phyloP scores from a whole-genome alignment of 2,888 invertebrate species.

The Netelia virgata region DNA sequence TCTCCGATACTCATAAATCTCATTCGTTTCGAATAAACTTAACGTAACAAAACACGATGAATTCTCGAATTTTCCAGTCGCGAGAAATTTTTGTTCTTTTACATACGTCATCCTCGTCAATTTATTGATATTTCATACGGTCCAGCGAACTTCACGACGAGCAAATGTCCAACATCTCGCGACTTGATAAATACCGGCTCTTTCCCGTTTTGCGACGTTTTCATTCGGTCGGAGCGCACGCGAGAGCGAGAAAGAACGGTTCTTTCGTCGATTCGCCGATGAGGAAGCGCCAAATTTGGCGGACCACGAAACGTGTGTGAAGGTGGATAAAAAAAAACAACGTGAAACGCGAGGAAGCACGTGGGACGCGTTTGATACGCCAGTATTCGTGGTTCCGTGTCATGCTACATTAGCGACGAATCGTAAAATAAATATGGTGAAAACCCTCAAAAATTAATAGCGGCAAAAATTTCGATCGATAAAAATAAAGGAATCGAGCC shows the following conservation, averaged over 20 bases:
- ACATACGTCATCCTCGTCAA: too few relatives aligned
- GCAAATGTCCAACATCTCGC: too few relatives aligned
- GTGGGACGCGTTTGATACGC: conserved; percentile 39
- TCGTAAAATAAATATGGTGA: neutral
- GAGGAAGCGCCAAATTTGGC: conserved; percentile 65
- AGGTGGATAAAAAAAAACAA: conserved; percentile 22
- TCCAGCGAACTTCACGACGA: too few relatives aligned
- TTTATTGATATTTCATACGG: too few relatives aligned
- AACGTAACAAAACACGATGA: too few relatives aligned
- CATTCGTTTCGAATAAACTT: too few relatives aligned
- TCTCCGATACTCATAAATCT: too few relatives aligned
- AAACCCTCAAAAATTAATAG: neutral
- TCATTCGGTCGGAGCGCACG: neutral
- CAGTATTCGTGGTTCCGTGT: neutral
- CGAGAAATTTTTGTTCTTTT: conserved; percentile 1
- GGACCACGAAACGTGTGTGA: conserved; percentile 16
- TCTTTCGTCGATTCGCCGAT: conserved; percentile 63
- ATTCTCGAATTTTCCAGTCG: conserved; percentile 4
- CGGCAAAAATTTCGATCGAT: neutral
- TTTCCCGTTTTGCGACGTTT: conserved; percentile 17
- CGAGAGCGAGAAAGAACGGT: conserved; percentile 56
- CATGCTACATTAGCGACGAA: conserved; percentile 4
- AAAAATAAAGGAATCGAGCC: neutral
- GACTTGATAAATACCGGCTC: too few relatives aligned
- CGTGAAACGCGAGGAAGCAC: conserved; percentile 31